Conservation (phyloP, 2,797 vertebrate genomes). For the Antrozous pallidus region DNA sequence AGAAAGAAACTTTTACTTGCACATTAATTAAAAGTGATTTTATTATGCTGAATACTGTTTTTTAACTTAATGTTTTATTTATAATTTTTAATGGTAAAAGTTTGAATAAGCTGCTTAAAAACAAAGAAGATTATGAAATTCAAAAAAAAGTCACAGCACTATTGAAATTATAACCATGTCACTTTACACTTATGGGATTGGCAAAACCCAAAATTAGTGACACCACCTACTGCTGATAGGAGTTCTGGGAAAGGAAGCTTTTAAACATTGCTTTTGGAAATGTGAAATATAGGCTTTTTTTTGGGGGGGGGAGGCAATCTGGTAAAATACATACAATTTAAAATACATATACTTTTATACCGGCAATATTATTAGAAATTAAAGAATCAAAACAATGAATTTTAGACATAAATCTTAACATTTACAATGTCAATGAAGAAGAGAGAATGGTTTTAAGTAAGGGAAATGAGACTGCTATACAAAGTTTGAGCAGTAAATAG, state of each 20-base stretch:
- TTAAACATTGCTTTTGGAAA: background rate
- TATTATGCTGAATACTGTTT: background rate
- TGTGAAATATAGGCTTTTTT: background rate
- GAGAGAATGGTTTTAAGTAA: constrained; percentile 14
- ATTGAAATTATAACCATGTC: background rate
- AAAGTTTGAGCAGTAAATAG: background rate
- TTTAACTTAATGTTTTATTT: background rate
- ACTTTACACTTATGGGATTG: background rate
- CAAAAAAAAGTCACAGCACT: background rate
- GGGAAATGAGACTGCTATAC: background rate
- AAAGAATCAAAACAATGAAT: constrained; percentile 8
- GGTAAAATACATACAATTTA: constrained; percentile 23
- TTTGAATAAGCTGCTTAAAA: background rate
- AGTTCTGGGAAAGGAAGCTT: background rate
- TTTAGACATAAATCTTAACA: background rate
- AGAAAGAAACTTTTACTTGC: background rate
- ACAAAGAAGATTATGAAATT: background rate
- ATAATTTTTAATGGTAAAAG: background rate
- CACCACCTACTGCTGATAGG: background rate
- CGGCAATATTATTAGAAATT: constrained; percentile 1
- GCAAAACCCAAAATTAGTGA: background rate
- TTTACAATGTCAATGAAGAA: background rate
- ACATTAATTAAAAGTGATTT: background rate
- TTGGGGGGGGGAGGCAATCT: background rate
- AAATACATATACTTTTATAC: constrained; percentile 31